Conservation (phyloP, 2,888 invertebrate genomes). For the Dasypogon diadema region DNA sequence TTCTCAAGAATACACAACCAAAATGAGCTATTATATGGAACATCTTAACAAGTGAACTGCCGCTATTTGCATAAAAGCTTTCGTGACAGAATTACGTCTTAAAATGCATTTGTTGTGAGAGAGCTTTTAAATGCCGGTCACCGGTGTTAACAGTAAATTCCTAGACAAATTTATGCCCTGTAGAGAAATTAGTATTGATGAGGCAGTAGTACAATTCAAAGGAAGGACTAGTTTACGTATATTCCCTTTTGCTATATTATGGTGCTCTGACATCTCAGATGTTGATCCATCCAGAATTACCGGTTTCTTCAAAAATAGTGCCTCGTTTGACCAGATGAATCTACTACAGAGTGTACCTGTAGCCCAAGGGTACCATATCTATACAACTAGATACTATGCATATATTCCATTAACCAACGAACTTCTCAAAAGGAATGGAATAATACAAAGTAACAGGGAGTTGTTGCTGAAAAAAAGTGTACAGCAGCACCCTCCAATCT, state of each 20-base stretch:
- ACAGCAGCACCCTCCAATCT: too few relatives aligned
- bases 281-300: conserved; percentile 17
- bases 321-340: neutral
- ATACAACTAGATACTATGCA: conserved; percentile 57
- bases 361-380: conserved; percentile 57
- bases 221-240: conserved; percentile 54
- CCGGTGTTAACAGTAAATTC: too few relatives aligned
- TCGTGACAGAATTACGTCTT: too few relatives aligned
- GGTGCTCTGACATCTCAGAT: conserved; percentile 56
- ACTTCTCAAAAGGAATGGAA: conserved; percentile 55
- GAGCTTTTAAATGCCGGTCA: too few relatives aligned
- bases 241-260: conserved; percentile 58
- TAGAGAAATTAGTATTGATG: conserved; percentile 32
- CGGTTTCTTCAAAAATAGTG: conserved; percentile 10
- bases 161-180: neutral
- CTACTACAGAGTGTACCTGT: conserved; percentile 49
- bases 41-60: too few relatives aligned
- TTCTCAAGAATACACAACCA: conserved; percentile 30
- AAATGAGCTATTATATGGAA: conserved; percentile 1
- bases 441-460: conserved; percentile 17
- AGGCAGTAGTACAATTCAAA: conserved; percentile 31
- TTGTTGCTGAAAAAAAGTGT: conserved; percentile 18
- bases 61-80: too few relatives aligned
- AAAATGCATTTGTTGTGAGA: too few relatives aligned
- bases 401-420: conserved; percentile 56